These are phyloP conservation scores for Mnemiopsis leidyi DNA, from an alignment of 37 sponge, comb jelly and placozoan species.

Conservation along the genomic window DNA sequence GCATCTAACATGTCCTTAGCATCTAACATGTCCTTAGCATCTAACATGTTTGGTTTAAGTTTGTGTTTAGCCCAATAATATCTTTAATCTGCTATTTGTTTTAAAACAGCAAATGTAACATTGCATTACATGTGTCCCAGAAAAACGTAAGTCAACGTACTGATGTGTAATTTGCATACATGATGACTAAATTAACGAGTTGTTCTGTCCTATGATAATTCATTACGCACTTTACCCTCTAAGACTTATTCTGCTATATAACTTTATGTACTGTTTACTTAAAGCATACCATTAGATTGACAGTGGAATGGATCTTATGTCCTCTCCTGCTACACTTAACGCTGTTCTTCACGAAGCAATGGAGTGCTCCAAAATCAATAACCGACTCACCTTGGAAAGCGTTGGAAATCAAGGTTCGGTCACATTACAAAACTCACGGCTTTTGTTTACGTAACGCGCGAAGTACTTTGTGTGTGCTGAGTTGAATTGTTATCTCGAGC, in stretches of 20 bases:
- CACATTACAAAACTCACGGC: not conserved
- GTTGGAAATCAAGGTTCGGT: constrained; percentile 51
- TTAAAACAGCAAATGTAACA: no score
- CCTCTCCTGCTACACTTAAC: constrained; percentile 9
- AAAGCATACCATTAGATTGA: constrained; percentile 10
- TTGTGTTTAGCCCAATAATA: no score
- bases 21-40: no score
- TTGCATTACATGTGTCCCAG: no score
- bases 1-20: no score
- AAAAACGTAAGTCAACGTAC: no score
- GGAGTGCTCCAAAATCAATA: constrained; percentile 14
- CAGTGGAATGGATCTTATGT: constrained; percentile 14
- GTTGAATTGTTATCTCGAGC: constrained; percentile 39
- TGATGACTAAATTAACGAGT: no score
- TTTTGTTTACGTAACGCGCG: constrained; percentile 15
- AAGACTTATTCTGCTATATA: not conserved
- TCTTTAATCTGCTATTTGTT: no score
- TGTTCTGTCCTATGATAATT: no score
- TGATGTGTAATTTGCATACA: no score
- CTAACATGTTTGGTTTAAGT: no score
- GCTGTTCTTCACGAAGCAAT: constrained; percentile 57
- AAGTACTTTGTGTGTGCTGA: not conserved
- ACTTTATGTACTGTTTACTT: not conserved
- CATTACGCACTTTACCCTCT: no score
- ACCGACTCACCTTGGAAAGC: not conserved